phyloP scores from a whole-genome alignment of 2,113 vertebrate species.

The Tragulus kanchil region DNA sequence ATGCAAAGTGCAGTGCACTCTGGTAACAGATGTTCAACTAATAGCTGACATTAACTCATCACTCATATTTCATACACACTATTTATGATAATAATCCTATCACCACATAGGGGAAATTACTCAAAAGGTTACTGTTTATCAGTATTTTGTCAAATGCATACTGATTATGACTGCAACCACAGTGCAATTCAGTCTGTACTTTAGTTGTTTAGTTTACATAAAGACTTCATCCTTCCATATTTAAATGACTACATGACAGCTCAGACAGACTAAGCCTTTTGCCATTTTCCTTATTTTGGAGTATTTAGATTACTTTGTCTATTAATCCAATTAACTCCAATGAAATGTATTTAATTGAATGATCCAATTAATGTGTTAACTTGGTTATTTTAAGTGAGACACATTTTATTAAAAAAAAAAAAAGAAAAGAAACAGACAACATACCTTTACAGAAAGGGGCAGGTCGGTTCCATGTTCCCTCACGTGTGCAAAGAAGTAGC shows the following conservation, averaged over 20 bases:
- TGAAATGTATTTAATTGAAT: neutral
- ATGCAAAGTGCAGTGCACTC: neutral
- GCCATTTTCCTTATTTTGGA: constrained; percentile 31
- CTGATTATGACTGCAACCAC: neutral
- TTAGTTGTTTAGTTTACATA: constrained; percentile 38
- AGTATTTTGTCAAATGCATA: constrained; percentile 5
- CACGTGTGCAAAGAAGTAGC: constrained; percentile 66
- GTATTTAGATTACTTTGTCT: neutral
- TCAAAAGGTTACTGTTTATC: neutral
- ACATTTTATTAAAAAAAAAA: neutral
- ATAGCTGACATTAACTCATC: neutral
- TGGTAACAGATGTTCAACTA: neutral
- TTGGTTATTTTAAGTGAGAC: neutral
- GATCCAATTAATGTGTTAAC: no score
- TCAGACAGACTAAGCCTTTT: neutral
- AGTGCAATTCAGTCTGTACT: neutral
- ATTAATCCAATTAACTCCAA: neutral
- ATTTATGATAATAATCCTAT: neutral
- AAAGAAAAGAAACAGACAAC: neutral
- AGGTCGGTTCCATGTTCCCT: constrained; percentile 83
- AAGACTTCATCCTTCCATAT: neutral
- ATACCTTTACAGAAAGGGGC: constrained; percentile 25
- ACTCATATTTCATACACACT: neutral
- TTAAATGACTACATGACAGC: neutral
- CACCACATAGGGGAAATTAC: neutral